Evolutionary conservation across 2,797 vertebrate genomes (phyloP), one percentile per base, ranked within the genome.

Genomic region (Neopelma chrysocephalum): DNA sequence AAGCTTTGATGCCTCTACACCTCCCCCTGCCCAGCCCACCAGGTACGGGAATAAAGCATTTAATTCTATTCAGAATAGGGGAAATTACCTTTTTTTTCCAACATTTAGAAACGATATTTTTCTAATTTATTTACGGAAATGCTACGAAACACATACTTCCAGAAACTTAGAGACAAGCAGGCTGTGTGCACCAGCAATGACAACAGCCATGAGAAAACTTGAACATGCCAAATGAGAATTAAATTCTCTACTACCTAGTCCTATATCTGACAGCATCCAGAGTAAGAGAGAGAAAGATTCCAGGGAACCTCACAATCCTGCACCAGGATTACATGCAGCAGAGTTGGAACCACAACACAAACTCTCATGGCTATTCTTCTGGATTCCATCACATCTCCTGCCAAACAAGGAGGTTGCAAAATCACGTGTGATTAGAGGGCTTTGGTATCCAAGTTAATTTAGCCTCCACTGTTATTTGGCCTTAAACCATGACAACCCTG

Each of bases 21-120:
- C 11, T 34, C 10, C 5, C 5, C n/a, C 8, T 0, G 0, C 10
- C 16, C 4, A 0, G 34, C 3, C 12, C 13, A 53, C 15, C 13
- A 13, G 0, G n/a, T 22, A 82, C 16, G 68, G 53, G 12, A 94
- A 92, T 31, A 76, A 79, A 79, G 40, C n/a, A 60, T 51, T 86
- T 83, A 11, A 25, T 36, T 87, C 17, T 38, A 27, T 31, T 69
- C 43, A 43, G 25, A 91, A 87, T 27, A 72, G 2, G 7, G n/a
- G 26, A 77, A 87, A 79, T 56, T 34, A 71, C 29, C 18, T 87
- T 71, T 90, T 57, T 61, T 25, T 38, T 69, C 51, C 51, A 29
- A 79, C 40, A 71, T 42, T 76, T 9, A 84, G 53, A 82, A 42
- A 82, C 51, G 32, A 72, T 9, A 29, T 85, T 73, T 87, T 91